Evolutionary conservation across 2,797 vertebrate species (phyloP).

Genomic region (Percopsis omiscomaycus): DNA sequence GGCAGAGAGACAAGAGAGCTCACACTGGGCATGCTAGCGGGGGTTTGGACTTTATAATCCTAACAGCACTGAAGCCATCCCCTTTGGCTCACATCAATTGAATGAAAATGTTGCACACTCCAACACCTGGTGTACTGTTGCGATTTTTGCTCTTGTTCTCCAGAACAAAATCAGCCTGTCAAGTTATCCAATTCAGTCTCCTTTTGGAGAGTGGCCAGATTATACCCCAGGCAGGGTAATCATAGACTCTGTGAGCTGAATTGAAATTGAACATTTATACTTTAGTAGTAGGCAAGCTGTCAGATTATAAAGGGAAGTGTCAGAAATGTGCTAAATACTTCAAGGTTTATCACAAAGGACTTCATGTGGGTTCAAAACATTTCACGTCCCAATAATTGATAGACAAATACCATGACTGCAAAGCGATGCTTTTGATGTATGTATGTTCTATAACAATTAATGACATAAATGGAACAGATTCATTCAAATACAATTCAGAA

Average conservation of each 20-base stretch:
- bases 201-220: conserved; percentile 29
- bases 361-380: conserved; percentile 17
- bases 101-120: conserved; percentile 44
- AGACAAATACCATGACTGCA: neutral
- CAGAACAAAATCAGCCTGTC: conserved; percentile 60
- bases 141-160: conserved; percentile 52
- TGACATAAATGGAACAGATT: conserved; percentile 27
- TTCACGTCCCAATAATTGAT: conserved; percentile 11
- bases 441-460: conserved; percentile 27
- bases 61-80: conserved; percentile 55
- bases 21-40: neutral
- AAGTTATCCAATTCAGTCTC: conserved; percentile 31
- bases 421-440: neutral
- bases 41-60: conserved; percentile 38
- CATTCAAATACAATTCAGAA: conserved; percentile 8
- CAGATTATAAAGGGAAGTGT: conserved; percentile 32
- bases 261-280: no score
- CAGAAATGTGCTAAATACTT: conserved; percentile 30
- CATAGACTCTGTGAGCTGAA: conserved; percentile 18
- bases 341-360: conserved; percentile 15
- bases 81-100: conserved; percentile 45
- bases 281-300: neutral
- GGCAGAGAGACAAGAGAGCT: conserved; percentile 17
- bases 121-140: conserved; percentile 35
- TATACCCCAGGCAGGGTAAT: conserved; percentile 35